Base-by-base conservation (phyloP, 2,113 vertebrate genomes). In the Motacilla alba region DNA sequence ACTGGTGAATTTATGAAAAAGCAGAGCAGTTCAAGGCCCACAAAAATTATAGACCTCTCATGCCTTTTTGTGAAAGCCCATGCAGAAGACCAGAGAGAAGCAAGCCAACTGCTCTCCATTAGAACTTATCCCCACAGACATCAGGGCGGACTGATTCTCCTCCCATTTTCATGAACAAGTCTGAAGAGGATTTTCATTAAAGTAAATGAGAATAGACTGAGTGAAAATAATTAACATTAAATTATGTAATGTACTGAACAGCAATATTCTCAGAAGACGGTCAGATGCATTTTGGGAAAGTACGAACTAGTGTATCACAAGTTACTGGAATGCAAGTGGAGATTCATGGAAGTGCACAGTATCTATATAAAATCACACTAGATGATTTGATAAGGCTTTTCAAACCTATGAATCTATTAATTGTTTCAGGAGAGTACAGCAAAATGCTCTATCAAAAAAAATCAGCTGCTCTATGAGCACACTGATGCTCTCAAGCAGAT, bases 151-250 rank as follows among this genome's bases (percentile, higher is more conserved):
- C 19, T 43, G 33, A 74, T 86, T 70, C 85, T 88, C 52, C 60
- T 89, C 55, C 47, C 47, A 52, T 68, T 96, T 93, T 47, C 62
- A 68, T 75, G 56, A 91, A 41, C 81, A 92, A 88, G 52, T 70
- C 79, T 86, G 68, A 88, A 93, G 64, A 96, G 47, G 49, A 74
- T 86, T 95, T 95, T 93, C 85, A 95, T 90, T 75, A 84, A 93
- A 92, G 52, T 81, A 84, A 87, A 49, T 56, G 47, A 75, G 68
- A 90, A 67, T 53, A 96, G 23, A 63, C 26, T 21, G 37, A 89
- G 28, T 77, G 35, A 83, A 90, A 94, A 70, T 76, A 97, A 90
- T 90, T 93, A 83, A 19, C n/a, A 47, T 53, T 20, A 89, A 92
- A 88, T 94, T 90, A 88, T 70, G 44, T 79, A 62, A 70, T n/a